Evolutionary conservation across 2,888 invertebrate species (phyloP).

Genomic region (Aspidapion aeneum): DNA sequence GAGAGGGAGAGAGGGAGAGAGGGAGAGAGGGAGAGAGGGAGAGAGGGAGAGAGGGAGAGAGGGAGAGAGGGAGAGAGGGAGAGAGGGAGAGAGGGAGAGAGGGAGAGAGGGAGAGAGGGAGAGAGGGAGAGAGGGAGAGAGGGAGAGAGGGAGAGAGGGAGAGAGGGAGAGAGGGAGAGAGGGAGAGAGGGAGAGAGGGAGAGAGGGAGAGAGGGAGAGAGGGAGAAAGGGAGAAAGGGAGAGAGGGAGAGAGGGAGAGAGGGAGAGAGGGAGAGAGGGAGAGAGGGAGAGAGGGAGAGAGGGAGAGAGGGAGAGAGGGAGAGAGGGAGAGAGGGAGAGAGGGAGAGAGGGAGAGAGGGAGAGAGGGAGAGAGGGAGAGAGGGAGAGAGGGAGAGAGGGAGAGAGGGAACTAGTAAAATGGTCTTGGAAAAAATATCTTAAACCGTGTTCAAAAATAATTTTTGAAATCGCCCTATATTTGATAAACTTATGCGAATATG

Average conservation of each 20-base stretch:
- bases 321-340: background rate
- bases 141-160: background rate
- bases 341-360: background rate
- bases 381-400: background rate
- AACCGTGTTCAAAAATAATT: no score
- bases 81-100: background rate
- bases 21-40: background rate
- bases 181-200: background rate
- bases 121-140: background rate
- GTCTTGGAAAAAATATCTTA: no score
- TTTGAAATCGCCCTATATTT: no score
- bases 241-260: background rate
- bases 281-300: background rate
- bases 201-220: background rate
- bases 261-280: background rate
- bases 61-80: background rate
- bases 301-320: background rate
- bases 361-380: background rate
- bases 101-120: background rate
- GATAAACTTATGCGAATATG: no score
- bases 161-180: background rate
- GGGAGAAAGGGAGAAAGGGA: background rate
- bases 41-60: background rate
- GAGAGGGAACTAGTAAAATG: no score
- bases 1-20: background rate